phyloP scores from a whole-genome alignment of 2,888 invertebrate genomes.

The Leptinotarsa peninsularis region DNA sequence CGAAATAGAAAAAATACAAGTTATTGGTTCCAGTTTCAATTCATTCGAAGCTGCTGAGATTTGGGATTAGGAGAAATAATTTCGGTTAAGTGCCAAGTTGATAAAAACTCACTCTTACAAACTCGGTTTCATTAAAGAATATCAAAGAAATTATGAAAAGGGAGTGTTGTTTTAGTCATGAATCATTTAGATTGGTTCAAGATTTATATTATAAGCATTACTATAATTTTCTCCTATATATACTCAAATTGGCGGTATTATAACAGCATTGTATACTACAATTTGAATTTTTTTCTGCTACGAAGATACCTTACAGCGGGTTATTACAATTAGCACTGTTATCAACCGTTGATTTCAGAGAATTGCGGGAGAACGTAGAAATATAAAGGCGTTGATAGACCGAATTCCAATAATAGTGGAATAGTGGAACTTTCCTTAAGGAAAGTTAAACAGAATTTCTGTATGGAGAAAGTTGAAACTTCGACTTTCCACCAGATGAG shows the following conservation, averaged over 20 bases:
- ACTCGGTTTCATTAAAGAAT: not conserved
- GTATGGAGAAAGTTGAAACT: no score
- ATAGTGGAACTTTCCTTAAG: no score
- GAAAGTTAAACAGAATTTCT: no score
- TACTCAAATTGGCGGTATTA: slow-evolving; percentile 17
- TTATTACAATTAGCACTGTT: slow-evolving; percentile 8
- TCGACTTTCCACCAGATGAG: no score
- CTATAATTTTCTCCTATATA: slow-evolving; percentile 33
- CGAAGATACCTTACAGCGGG: not conserved
- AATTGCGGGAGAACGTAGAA: not conserved
- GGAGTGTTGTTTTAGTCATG: slow-evolving; percentile 29
- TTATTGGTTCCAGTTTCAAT: no score
- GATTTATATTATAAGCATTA: slow-evolving; percentile 33
- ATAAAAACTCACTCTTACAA: not conserved
- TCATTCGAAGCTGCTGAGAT: no score
- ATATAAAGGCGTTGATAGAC: not conserved
- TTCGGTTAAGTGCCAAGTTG: not conserved
- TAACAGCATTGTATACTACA: slow-evolving; percentile 19
- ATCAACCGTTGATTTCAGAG: not conserved
- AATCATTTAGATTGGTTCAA: slow-evolving; percentile 30
- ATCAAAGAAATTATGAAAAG: not conserved
- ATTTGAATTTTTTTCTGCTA: not conserved
- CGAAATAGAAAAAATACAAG: no score
- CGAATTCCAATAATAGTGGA: not conserved
- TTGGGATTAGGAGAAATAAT: no score